Evolutionary conservation across 2,888 invertebrate genomes (phyloP), one percentile per base, ranked within the genome.

Genomic region (Marasmarcha lunaedactyla): DNA sequence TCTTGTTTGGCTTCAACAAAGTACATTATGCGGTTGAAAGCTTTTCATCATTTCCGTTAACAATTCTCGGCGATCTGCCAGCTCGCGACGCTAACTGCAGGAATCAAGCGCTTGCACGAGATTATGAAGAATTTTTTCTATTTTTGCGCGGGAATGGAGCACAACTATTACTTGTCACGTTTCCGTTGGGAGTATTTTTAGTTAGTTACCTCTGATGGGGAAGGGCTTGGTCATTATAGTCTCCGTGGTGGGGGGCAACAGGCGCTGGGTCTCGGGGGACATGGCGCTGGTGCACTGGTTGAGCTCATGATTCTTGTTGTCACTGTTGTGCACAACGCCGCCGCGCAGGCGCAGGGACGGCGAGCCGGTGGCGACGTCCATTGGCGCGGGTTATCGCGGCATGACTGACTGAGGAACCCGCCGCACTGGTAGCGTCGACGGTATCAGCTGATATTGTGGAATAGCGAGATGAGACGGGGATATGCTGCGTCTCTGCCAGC

Each of bases 151-250:
- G 41, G 42, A 36, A 36, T 20, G 30, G 44, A 45, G 35, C 35
- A 41, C 55, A 56, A 61, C 63, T 64, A 62, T 56, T 59, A 58
- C 51, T 41, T 42, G 40, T 45, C 27, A 30, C 30, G 43, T 34
- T 45, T 47, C 44, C 49, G 47, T n/a, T n/a, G n/a, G 48, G 46
- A 46, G 52, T 72, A 71, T 71, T 74, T 70, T 56, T 72, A 72
- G 60, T 65, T 42, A 58, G 48, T 64, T 83, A 92, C 92, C 91
- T 85, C 93, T 86, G 51, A 94, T 90, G 20, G 94, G 94, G 74
- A 94, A 94, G 44, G 94, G 94, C 83, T 94, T 94, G 34, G 94
- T 94, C 87, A 92, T 91, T 38, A 94, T 91, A 35, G 94, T 94
- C 64, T 93, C 93, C 43, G 91, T 89, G 7, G 91, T 92, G 38